phyloP scores from a whole-genome alignment of 2,113 vertebrate genomes.

The Melanerpes formicivorus region DNA sequence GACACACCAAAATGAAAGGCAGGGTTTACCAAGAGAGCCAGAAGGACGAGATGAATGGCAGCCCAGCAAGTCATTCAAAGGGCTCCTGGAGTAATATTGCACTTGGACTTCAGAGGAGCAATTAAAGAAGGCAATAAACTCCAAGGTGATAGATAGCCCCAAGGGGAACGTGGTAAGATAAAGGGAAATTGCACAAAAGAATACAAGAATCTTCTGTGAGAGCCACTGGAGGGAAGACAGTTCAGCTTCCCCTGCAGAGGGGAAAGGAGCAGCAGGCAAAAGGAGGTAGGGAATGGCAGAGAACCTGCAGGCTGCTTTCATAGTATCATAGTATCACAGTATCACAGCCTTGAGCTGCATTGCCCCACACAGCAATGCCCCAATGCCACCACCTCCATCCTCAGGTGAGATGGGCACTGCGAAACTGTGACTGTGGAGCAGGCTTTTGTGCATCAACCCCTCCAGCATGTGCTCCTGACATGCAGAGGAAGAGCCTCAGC shows the following conservation, averaged over 20 bases:
- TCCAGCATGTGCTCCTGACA: not conserved
- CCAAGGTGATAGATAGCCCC: not conserved
- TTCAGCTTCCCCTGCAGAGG: not conserved
- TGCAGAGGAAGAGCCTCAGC: not conserved
- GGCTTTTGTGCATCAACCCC: not conserved
- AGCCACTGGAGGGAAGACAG: not conserved
- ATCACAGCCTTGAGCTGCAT: not conserved
- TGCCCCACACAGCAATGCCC: not conserved
- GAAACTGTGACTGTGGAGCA: not conserved
- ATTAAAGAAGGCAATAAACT: conserved; percentile 63
- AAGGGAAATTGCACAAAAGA: not conserved
- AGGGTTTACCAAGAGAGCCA: conserved; percentile 26
- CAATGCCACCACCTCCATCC: not conserved
- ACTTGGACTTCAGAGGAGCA: conserved; percentile 39
- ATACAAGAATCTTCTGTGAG: not conserved
- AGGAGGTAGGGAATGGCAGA: accelerated
- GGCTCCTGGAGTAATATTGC: conserved; percentile 9
- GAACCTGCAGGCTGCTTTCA: not conserved
- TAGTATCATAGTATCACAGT: too few species aligned
- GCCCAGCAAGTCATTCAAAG: conserved; percentile 40
- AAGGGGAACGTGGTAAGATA: not conserved
- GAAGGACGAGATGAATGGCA: not conserved
- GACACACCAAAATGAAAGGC: not conserved
- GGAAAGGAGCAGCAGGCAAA: not conserved
- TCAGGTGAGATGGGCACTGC: not conserved